These are phyloP conservation scores for Emydoidea blandingii DNA, from an alignment of 2,797 vertebrate genomes.

Conservation along the genomic window DNA sequence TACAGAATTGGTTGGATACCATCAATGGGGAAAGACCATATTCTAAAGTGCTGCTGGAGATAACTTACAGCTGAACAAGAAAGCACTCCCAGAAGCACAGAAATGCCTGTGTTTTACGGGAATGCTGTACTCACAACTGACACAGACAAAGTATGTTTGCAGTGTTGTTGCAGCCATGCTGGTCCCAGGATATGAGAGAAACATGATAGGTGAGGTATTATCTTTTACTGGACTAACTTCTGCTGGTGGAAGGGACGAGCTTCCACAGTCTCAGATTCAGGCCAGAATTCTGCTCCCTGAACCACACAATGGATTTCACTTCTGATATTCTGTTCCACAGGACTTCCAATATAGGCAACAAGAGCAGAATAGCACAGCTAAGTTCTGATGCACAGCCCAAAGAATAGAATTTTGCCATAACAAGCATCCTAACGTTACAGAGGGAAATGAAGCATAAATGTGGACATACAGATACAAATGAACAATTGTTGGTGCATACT, in stretches of 20 bases:
- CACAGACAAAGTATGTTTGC: background rate
- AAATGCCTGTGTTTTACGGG: slow-evolving; percentile 13
- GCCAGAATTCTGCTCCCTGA: background rate
- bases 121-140: slow-evolving; percentile 40
- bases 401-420: background rate
- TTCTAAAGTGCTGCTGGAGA: slow-evolving; percentile 30
- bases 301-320: background rate
- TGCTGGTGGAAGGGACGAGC: background rate
- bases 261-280: slow-evolving; percentile 3
- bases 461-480: background rate
- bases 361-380: background rate
- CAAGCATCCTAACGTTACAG: background rate
- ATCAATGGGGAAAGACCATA: background rate
- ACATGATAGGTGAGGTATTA: background rate
- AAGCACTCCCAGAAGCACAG: background rate
- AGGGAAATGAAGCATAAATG: background rate
- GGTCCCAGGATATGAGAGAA: background rate
- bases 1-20: background rate
- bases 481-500: background rate
- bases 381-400: fast-evolving
- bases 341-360: background rate
- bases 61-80: background rate
- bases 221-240: background rate
- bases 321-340: background rate
- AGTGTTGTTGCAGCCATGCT: background rate